Evolutionary conservation across 2,888 invertebrate species (phyloP).

Genomic region (Andricus curvator): DNA sequence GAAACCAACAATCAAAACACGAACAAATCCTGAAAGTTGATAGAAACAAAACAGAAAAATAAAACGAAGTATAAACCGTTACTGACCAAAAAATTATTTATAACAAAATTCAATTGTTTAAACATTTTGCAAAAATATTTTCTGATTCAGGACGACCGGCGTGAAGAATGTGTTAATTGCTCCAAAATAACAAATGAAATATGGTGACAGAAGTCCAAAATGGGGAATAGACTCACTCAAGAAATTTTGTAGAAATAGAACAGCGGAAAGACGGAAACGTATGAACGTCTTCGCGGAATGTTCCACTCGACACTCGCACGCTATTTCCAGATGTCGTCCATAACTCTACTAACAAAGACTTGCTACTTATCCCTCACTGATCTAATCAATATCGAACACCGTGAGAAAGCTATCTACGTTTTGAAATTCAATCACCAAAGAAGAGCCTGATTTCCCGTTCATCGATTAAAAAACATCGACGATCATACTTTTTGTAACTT

Average conservation of each 20-base stretch:
- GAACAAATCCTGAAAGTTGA: neutral
- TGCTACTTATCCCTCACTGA: neutral
- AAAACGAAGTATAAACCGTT: neutral
- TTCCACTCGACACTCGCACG: neutral
- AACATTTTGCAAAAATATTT: neutral
- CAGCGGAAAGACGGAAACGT: constrained; percentile 9
- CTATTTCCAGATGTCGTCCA: constrained; percentile 40
- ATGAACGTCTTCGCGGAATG: constrained; percentile 26
- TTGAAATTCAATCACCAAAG: neutral
- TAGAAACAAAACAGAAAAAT: neutral
- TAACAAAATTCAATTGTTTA: neutral
- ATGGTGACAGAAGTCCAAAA: neutral
- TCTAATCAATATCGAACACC: constrained; percentile 3
- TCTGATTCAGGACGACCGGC: neutral
- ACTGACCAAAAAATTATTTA: neutral
- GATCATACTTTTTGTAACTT: constrained; percentile 20
- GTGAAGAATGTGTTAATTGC: neutral
- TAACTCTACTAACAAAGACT: constrained; percentile 5
- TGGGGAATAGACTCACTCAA: neutral
- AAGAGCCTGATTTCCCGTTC: neutral
- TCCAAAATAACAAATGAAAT: neutral
- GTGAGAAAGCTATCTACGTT: neutral
- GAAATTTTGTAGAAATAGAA: constrained; percentile 19
- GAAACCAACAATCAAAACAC: neutral
- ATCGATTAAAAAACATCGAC: neutral